Evolutionary conservation across 2,113 vertebrate species (phyloP).

Genomic region (Oreocharis arfaki): DNA sequence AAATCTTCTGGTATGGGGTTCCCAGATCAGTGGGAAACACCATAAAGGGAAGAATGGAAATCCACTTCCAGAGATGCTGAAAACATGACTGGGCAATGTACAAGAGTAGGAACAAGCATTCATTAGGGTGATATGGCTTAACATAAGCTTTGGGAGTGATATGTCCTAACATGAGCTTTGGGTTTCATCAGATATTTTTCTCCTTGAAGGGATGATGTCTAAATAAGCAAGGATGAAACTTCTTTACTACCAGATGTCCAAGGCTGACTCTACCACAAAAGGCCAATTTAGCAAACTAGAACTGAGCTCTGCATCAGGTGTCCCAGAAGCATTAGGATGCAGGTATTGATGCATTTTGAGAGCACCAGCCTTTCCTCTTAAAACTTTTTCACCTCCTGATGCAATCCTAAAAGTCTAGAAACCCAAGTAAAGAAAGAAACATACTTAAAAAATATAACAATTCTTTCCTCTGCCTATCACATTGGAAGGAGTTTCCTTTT

Average conservation of each 20-base stretch:
- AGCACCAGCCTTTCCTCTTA: not conserved
- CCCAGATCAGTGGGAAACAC: not conserved
- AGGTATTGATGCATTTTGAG: not conserved
- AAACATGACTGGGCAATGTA: not conserved
- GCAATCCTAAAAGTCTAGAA: not conserved
- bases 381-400: not conserved
- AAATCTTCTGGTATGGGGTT: not conserved
- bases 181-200: not conserved
- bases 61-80: not conserved
- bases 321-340: not conserved
- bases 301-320: not conserved
- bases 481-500: not conserved
- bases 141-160: not conserved
- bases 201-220: not conserved
- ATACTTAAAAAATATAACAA: not conserved
- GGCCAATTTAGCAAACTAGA: not conserved
- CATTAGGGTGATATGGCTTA: not conserved
- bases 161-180: not conserved
- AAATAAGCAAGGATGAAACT: constrained; percentile 1
- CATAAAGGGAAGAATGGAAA: not conserved
- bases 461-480: not conserved
- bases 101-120: not conserved
- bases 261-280: not conserved
- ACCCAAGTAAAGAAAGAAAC: not conserved
- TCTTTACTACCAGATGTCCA: not conserved